Evolutionary conservation across 2,888 invertebrate genomes (phyloP).

Genomic region (Bembecia ichneumoniformis): DNA sequence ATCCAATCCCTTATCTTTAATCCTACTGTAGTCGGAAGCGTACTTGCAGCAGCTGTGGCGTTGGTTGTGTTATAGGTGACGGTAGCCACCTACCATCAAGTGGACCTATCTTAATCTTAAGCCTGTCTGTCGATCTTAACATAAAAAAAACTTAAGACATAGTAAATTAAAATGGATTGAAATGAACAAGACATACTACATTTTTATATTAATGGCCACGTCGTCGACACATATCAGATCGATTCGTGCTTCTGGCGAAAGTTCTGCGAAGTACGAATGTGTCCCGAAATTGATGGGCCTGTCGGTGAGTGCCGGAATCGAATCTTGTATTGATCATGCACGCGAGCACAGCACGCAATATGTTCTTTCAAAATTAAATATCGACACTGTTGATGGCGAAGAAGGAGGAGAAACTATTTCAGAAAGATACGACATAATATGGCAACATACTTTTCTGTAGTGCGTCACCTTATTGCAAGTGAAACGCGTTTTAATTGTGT

Average conservation of each 20-base stretch:
- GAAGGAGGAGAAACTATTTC: slow-evolving; percentile 7
- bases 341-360: slow-evolving; percentile 46
- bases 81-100: too few relatives aligned
- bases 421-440: slow-evolving; percentile 1
- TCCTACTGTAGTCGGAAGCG: too few relatives aligned
- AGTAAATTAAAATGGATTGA: too few relatives aligned
- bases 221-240: slow-evolving; percentile 46
- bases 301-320: slow-evolving; percentile 49
- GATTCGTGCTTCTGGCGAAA: slow-evolving; percentile 55
- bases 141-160: too few relatives aligned
- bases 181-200: background rate
- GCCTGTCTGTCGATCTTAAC: too few relatives aligned
- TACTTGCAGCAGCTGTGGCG: too few relatives aligned
- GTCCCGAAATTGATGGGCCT: slow-evolving; percentile 58
- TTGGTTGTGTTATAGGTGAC: too few relatives aligned
- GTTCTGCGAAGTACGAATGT: slow-evolving; percentile 55
- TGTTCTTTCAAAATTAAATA: slow-evolving; percentile 38
- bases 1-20: too few relatives aligned
- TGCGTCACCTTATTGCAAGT: background rate
- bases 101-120: too few relatives aligned
- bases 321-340: slow-evolving; percentile 43
- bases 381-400: slow-evolving; percentile 10
- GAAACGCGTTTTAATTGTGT: too few relatives aligned
- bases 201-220: slow-evolving; percentile 24
- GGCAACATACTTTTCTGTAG: slow-evolving; percentile 4